Conservation (phyloP, 2,113 vertebrate species). For the Physeter macrocephalus region DNA sequence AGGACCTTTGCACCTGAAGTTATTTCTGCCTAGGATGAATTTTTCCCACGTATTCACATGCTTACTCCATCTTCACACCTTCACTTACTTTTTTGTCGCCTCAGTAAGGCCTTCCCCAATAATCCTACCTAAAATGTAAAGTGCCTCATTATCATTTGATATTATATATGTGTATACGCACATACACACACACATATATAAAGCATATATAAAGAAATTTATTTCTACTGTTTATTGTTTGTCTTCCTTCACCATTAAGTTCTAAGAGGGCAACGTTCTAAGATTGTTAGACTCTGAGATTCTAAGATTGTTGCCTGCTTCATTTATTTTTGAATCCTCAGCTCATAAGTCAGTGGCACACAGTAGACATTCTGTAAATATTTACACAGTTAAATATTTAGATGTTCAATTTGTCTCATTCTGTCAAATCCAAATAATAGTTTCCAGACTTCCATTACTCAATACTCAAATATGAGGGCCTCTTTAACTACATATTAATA, state of each 20-base stretch:
- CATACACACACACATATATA: rapidly evolving
- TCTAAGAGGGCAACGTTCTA: background rate
- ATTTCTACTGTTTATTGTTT: background rate
- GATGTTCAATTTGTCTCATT: background rate
- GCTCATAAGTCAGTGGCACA: background rate
- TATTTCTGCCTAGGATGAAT: background rate
- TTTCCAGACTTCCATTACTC: background rate
- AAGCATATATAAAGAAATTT: background rate
- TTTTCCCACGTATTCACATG: background rate
- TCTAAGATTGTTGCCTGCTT: background rate
- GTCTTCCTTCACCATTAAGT: background rate
- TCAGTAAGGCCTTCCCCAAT: background rate
- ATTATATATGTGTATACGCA: background rate
- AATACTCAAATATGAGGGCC: background rate
- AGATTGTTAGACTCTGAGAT: background rate
- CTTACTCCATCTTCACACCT: background rate
- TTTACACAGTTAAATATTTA: background rate
- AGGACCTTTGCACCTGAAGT: background rate
- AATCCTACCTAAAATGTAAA: background rate
- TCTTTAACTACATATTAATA: background rate
- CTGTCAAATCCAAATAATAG: background rate
- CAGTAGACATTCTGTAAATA: background rate
- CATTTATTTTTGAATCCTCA: background rate
- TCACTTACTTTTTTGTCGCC: background rate
- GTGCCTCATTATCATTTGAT: too few species aligned